Conservation (phyloP, 2,888 invertebrate genomes). For the Pachymerium ferrugineum region DNA sequence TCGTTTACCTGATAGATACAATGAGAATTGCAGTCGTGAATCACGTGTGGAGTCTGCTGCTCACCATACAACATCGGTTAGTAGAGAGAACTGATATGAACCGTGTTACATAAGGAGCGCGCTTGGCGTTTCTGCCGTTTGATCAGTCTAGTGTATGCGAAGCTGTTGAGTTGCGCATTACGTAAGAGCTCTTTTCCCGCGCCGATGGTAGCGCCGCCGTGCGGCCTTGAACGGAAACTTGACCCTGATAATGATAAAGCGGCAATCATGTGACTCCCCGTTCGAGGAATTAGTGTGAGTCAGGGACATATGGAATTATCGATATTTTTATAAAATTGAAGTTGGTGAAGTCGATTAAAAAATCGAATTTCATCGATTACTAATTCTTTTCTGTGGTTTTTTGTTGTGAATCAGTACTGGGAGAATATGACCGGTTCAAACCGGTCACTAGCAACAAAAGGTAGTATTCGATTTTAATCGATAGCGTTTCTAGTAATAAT, state of each 20-base stretch:
- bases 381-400: background rate
- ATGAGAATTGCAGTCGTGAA: too few species aligned
- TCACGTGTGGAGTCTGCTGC: background rate
- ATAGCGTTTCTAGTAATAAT: too few species aligned
- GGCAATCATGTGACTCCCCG: background rate
- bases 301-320: background rate
- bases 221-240: background rate
- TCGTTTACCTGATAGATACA: too few species aligned
- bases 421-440: too few species aligned
- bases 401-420: too few species aligned
- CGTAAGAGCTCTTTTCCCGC: background rate
- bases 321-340: too few species aligned
- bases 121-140: background rate
- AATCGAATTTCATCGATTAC: background rate
- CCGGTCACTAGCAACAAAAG: too few species aligned
- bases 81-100: background rate
- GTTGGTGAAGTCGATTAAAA: background rate
- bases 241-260: background rate
- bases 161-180: background rate
- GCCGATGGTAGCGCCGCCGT: background rate
- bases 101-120: background rate
- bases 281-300: background rate
- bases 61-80: too few species aligned
- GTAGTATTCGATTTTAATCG: too few species aligned
- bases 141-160: background rate